Evolutionary conservation across 2,797 vertebrate genomes (phyloP), one percentile per base, ranked within the genome.

Genomic region (Parotocinclus haroldoi): DNA sequence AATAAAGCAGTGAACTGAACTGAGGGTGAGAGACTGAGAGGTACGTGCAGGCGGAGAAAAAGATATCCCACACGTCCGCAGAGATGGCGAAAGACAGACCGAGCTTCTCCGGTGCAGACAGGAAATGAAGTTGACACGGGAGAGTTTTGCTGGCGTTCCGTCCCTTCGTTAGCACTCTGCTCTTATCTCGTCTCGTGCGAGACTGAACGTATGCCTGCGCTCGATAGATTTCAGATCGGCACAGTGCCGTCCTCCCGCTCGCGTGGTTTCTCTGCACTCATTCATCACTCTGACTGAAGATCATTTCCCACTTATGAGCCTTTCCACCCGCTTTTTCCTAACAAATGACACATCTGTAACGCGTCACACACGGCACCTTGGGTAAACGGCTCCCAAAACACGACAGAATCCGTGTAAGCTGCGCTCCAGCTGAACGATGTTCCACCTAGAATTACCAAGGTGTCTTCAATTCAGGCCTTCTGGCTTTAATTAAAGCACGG

Each of bases 401-500:
- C 18, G 16, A 36, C n/a, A 1, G 14, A 14, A 46, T 6, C 9
- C 58, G 48, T 19, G 27, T 49, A 14, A 12, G n/a, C 17, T 7
- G 1, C 12, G 46, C 27, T 27, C 27, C 27, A 27, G 27, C 27
- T 9, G 51, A 63, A 53, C 7, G 16, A 17, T 12, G 52, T 54
- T 40, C 58, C 19, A 39, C 48, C 38, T 45, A 16, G 40, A 58
- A 65, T 66, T 38, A 49, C 48, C 5, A 40, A 13, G 42, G 51
- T 18, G 54, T 66, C 66, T 65, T 59, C 42, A 38, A 58, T 57
- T 67, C 52, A 38, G 9, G 7, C 45, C 14, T 66, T 58, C 27
- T 63, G 51, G 52, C 56, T 57, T 67, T 67, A 73, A 76, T 73
- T 73, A 72, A 72, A 69, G 54, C 52, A 57, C 16, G 39, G 62